These are phyloP conservation scores for Anthophora plumipes DNA, from an alignment of 2,888 invertebrate genomes.

Conservation along the genomic window DNA sequence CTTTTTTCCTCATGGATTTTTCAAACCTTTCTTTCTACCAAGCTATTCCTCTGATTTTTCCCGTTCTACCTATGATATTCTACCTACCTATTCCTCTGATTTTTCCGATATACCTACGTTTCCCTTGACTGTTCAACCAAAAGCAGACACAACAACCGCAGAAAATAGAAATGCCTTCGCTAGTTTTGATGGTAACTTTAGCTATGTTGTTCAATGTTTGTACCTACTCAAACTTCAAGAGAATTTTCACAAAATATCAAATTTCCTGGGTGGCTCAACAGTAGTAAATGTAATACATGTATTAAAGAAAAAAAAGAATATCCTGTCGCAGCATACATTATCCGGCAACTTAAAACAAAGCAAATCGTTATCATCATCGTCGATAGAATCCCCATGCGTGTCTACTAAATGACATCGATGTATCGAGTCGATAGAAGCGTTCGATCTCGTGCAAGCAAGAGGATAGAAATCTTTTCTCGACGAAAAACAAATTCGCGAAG, in stretches of 20 bases:
- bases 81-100: background rate
- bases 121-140: background rate
- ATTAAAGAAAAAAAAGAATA: too few species aligned
- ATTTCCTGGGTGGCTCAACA: too few species aligned
- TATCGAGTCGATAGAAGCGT: slow-evolving; percentile 25
- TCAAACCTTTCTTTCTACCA: background rate
- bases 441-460: slow-evolving; percentile 6
- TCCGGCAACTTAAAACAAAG: too few species aligned
- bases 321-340: too few species aligned
- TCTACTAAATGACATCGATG: slow-evolving; percentile 15
- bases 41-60: background rate
- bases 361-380: slow-evolving; percentile 54
- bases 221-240: too few species aligned
- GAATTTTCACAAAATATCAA: too few species aligned
- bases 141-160: too few species aligned
- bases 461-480: slow-evolving; percentile 9
- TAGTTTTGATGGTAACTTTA: too few species aligned
- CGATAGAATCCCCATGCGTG: slow-evolving; percentile 5
- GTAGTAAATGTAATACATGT: too few species aligned
- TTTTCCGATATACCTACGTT: background rate
- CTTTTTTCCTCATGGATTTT: slow-evolving; percentile 33
- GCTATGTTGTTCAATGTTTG: too few species aligned
- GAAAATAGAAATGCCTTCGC: background rate
- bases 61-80: too few species aligned
- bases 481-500: slow-evolving; percentile 17